Evolutionary conservation across 2,797 vertebrate genomes (phyloP).

Genomic region (Aldrovandia affinis): DNA sequence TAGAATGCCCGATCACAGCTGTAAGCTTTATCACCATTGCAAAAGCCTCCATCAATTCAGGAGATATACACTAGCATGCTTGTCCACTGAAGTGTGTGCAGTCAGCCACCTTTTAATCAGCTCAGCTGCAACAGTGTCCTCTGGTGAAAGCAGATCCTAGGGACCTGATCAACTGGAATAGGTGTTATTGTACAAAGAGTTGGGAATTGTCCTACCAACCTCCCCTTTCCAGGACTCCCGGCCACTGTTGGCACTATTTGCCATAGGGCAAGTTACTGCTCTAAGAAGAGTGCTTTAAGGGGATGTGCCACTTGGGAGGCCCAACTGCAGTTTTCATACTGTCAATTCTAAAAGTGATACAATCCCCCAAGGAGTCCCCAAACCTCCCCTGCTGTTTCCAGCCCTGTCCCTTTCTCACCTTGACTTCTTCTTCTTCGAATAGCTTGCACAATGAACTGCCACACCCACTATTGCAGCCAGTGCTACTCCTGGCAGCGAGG

Average conservation of each 20-base stretch:
- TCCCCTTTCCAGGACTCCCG: neutral
- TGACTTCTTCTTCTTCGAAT: neutral
- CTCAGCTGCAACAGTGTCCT: neutral
- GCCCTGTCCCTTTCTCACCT: neutral
- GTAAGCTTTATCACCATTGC: neutral
- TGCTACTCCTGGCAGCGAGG: slow-evolving; percentile 48
- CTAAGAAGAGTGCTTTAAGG: neutral
- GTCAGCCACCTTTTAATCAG: neutral
- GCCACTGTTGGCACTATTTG: no score
- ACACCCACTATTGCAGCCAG: slow-evolving; percentile 49
- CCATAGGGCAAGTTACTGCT: neutral
- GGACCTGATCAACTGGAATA: no score
- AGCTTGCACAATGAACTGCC: slow-evolving; percentile 26
- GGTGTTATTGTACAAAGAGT: neutral
- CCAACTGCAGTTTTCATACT: neutral
- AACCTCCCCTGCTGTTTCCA: neutral
- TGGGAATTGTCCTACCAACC: no score
- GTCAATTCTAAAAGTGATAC: neutral
- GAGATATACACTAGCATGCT: neutral
- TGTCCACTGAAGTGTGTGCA: neutral
- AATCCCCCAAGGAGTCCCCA: neutral
- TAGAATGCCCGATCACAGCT: neutral
- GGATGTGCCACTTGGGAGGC: neutral
- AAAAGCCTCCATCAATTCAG: neutral
- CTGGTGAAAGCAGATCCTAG: neutral